Evolutionary conservation across 2,797 vertebrate genomes (phyloP).

Genomic region (Pseudochirops corinnae): DNA sequence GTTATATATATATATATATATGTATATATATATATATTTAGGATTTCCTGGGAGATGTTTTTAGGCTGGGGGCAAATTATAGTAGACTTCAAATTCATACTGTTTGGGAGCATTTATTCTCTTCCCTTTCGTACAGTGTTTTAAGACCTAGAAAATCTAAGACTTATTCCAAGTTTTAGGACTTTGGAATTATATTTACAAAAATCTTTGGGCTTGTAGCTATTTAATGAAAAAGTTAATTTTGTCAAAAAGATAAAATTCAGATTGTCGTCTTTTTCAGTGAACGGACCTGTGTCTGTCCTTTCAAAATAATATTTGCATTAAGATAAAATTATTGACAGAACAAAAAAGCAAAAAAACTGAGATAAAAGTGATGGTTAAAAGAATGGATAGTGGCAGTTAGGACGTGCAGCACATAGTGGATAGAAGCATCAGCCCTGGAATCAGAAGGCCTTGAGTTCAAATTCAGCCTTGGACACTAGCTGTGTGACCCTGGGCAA

Average conservation of each 20-base stretch:
- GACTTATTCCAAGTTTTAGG: conserved; percentile 34
- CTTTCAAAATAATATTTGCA: conserved; percentile 37
- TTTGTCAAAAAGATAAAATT: conserved; percentile 28
- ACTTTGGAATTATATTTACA: conserved; percentile 34
- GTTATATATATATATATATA: too few species aligned
- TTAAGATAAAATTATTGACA: conserved; percentile 9
- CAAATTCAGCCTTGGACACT: too few species aligned
- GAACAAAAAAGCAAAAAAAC: conserved; percentile 30
- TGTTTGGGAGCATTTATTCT: not conserved
- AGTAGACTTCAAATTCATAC: not conserved
- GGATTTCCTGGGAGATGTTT: not conserved
- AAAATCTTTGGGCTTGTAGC: conserved; percentile 35
- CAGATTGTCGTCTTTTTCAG: not conserved
- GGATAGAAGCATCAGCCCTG: not conserved
- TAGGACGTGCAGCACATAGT: not conserved
- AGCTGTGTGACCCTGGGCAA: too few species aligned
- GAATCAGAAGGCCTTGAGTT: not conserved
- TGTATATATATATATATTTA: too few species aligned
- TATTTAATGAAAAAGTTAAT: conserved; percentile 52
- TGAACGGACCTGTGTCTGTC: not conserved
- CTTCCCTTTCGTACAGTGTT: not conserved
- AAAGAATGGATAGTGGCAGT: not conserved
- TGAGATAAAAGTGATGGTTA: conserved; percentile 9
- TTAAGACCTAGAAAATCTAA: conserved; percentile 16
- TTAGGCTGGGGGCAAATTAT: not conserved